Evolutionary conservation across 2,797 vertebrate species (phyloP), one percentile per base, ranked within the genome.

Genomic region (Spinus olivaceus): DNA sequence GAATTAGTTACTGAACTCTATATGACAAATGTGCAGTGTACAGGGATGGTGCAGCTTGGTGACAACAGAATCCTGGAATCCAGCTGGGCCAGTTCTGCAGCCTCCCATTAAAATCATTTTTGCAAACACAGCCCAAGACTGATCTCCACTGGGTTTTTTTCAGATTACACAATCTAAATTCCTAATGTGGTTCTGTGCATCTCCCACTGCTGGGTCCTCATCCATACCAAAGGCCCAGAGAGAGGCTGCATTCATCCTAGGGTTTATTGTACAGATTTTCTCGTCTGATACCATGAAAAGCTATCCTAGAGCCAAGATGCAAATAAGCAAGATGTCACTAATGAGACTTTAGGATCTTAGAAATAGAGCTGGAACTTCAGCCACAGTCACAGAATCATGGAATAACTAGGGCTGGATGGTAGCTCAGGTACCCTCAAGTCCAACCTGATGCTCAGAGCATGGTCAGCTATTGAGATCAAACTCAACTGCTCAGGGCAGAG

Each of bases 31-130:
- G 15, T 49, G 39, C 63, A 30, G 64, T 0, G 3, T 60, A 72
- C 63, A 53, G 2, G 1, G 56, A 79, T 1, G 76, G 42, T 9
- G 9, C n/a, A 64, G 57, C 47, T 47, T 47, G 51, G 51, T 74
- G 65, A 57, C 79, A 91, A 35, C 61, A 96, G 66, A 71, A 83
- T 14, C 30, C 71, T 80, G 91, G 87, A 96, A 96, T 94, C 82
- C 78, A 71, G 91, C 69, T 51, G 12, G 70, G 53, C 93, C 86
- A 81, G 94, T 95, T 92, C 83, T 56, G 39, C 28, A 69, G 46
- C 79, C 46, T 39, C 21, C 79, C 57, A 92, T 81, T 84, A 94
- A 89, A 89, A 81, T 60, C 5, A 74, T 69, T 93, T 86, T 17
- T 86, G 37, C 60, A 92, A 92, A 78, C 60, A 83, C 54, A 94